phyloP scores from a whole-genome alignment of 2,797 vertebrate genomes.

The Champsocephalus gunnari region DNA sequence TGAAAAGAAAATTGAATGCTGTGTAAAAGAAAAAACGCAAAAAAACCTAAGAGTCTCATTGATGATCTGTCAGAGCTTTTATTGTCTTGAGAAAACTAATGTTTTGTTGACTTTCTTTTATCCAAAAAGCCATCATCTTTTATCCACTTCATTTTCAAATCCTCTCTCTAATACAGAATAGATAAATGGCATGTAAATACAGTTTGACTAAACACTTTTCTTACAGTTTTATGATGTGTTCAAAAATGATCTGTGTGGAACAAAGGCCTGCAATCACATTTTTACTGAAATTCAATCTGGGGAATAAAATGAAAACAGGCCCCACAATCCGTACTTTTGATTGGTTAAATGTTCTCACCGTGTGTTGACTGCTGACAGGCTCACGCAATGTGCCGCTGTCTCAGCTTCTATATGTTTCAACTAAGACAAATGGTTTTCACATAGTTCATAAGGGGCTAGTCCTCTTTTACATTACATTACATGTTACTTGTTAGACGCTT shows the following conservation, averaged over 20 bases:
- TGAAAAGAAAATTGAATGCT: conserved; percentile 10
- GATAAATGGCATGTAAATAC: conserved; percentile 12
- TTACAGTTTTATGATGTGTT: neutral
- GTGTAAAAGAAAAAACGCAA: conserved; percentile 31
- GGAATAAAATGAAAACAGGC: neutral
- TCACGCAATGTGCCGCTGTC: neutral
- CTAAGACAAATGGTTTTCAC: neutral
- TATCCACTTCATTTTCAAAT: conserved; percentile 6
- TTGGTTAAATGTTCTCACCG: conserved; percentile 3
- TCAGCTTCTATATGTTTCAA: neutral
- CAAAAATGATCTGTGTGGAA: conserved; percentile 6
- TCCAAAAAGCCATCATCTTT: conserved; percentile 6
- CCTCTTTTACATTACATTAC: no score
- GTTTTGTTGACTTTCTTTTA: neutral
- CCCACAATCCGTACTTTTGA: neutral
- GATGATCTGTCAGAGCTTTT: conserved; percentile 25
- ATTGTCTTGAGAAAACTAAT: conserved; percentile 10
- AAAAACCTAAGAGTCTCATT: conserved; percentile 5
- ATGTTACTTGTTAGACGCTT: no score
- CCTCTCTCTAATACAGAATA: neutral
- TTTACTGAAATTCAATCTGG: neutral
- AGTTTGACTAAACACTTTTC: neutral
- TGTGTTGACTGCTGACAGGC: neutral
- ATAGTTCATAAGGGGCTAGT: neutral
- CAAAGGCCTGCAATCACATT: neutral